Percentiles rank a stretch among this genome's conserved stretches.
These are phyloP conservation scores for Haplochromis burtoni DNA, from an alignment of 2,113 vertebrate genomes.

Conservation along the genomic window DNA sequence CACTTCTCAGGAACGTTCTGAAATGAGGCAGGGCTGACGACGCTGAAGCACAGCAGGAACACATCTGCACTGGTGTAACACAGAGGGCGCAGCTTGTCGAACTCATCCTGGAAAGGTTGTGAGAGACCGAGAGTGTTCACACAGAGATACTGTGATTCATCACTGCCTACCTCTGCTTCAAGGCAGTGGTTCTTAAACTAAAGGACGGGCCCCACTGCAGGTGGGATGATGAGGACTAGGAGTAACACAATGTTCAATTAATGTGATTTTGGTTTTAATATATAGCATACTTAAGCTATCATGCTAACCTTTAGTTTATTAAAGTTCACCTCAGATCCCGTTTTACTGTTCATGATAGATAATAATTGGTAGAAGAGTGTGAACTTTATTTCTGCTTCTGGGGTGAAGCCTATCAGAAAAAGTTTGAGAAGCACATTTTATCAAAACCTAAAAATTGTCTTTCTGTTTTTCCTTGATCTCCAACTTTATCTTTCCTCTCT, in stretches of 20 bases:
- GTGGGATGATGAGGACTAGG: neutral
- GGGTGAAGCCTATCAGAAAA: neutral
- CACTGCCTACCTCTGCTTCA: neutral
- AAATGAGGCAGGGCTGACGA: constrained; percentile 90
- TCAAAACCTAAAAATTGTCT: neutral
- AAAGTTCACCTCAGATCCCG: neutral
- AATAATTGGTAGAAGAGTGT: neutral
- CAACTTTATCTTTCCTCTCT: neutral
- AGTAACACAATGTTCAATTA: neutral
- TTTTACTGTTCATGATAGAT: neutral
- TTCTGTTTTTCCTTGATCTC: neutral
- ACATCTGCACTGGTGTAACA: constrained; percentile 92
- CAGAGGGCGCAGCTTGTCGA: constrained; percentile 90
- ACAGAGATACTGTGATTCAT: neutral
- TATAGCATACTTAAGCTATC: neutral
- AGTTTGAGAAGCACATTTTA: neutral
- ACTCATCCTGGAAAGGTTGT: constrained; percentile 80
- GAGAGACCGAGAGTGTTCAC: neutral
- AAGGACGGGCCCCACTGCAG: neutral
- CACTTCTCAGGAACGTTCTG: constrained; percentile 92
- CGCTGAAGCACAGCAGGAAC: constrained; percentile 94
- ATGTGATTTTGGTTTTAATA: neutral
- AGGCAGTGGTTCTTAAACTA: neutral
- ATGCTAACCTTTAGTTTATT: neutral
- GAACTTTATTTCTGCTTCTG: neutral